Evolutionary conservation across 2,888 invertebrate genomes (phyloP).

Genomic region (Belgica antarctica): DNA sequence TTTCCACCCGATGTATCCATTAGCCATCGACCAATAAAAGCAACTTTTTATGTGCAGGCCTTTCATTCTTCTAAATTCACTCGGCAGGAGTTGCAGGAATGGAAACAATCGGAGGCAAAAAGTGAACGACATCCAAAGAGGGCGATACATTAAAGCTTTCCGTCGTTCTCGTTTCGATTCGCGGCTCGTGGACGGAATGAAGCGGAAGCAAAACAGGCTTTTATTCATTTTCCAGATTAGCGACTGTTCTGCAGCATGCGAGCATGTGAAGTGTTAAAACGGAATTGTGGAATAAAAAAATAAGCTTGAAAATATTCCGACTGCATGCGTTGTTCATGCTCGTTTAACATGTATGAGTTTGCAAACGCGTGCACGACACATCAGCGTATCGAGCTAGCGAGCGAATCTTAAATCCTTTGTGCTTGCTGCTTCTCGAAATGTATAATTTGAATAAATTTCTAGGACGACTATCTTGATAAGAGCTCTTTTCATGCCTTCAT

Average conservation of each 20-base stretch:
- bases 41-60: not conserved
- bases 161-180: no score
- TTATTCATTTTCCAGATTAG: not conserved
- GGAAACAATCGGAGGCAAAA: not conserved
- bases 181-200: not conserved
- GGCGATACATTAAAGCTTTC: not conserved
- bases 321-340: slow-evolving; percentile 20
- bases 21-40: not conserved
- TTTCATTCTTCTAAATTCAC: no score
- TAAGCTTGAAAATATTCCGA: slow-evolving; percentile 24
- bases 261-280: not conserved
- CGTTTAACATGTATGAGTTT: not conserved
- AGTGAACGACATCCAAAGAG: no score
- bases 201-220: not conserved
- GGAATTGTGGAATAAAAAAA: slow-evolving; percentile 32
- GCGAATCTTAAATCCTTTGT: not conserved
- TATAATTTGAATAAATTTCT: slow-evolving; percentile 29
- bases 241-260: not conserved
- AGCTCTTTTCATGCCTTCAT: slow-evolving; percentile 1
- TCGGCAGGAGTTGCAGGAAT: no score
- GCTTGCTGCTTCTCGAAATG: not conserved
- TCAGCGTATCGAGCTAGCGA: not conserved
- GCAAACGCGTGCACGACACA: not conserved
- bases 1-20: not conserved
- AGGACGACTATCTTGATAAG: slow-evolving; percentile 24